Conservation (phyloP, 37 sponge, comb jelly and placozoan genomes). For the Eunapius fragilis region DNA sequence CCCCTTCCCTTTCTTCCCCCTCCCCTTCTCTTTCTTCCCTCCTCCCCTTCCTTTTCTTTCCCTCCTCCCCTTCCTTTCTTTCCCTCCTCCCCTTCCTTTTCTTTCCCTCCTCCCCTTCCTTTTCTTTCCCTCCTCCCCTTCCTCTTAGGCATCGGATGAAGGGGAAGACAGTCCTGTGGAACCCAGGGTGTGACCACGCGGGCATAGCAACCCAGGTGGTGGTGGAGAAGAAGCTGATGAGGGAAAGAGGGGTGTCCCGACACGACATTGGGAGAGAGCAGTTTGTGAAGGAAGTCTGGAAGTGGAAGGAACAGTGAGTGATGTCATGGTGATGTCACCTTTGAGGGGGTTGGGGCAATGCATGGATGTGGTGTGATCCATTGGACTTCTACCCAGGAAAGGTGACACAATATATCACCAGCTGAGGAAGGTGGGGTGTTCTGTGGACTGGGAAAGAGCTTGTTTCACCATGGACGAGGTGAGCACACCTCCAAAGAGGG, state of each 20-base stretch:
- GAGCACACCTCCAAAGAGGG: no score
- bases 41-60: neutral
- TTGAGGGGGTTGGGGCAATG: neutral
- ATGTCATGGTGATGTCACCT: neutral
- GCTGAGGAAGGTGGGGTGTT: constrained; percentile 79
- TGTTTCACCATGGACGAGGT: constrained; percentile 98
- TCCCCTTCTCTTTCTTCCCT: neutral
- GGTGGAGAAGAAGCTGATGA: constrained; percentile 98
- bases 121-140: neutral
- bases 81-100: neutral
- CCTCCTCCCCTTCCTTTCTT: neutral
- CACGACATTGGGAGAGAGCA: constrained; percentile 96
- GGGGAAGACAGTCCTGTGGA: constrained; percentile 90
- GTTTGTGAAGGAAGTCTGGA: constrained; percentile 92
- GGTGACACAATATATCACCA: constrained; percentile 90
- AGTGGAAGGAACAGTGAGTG: constrained; percentile 92
- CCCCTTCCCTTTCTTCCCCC: neutral
- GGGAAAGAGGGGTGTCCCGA: constrained; percentile 71
- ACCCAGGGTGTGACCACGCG: constrained; percentile 99
- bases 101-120: neutral
- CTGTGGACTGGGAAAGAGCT: constrained; percentile 96
- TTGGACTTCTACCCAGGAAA: constrained; percentile 51
- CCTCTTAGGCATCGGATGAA: constrained; percentile 82
- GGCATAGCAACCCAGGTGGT: constrained; percentile 99
- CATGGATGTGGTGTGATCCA: neutral